phyloP scores from a whole-genome alignment of 2,113 vertebrate species.

The Gyps fulvus region DNA sequence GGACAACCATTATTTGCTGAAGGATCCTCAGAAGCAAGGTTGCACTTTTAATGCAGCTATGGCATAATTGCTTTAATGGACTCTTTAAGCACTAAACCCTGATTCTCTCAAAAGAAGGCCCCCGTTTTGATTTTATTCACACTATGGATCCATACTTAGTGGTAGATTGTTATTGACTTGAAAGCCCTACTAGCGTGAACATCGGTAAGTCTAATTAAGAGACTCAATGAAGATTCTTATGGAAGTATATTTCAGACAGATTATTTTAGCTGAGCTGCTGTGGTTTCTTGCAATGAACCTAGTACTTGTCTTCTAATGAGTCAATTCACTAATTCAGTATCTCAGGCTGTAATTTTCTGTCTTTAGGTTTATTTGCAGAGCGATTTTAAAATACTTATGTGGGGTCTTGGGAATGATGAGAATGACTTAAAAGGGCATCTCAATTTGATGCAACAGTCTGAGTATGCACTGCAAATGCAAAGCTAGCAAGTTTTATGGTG shows the following conservation, averaged over 20 bases:
- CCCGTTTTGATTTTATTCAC: conserved; percentile 22
- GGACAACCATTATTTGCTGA: background rate
- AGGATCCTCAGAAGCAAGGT: background rate
- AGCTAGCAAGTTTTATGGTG: background rate
- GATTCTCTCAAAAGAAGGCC: background rate
- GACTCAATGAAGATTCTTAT: background rate
- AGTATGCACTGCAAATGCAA: background rate
- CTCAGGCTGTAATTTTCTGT: background rate
- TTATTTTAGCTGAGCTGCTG: background rate
- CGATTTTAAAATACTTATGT: background rate
- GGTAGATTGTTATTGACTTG: conserved; percentile 13
- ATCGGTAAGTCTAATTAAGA: background rate
- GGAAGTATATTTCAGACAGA: background rate
- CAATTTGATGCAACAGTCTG: background rate
- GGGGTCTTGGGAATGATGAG: background rate
- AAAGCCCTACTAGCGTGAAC: background rate
- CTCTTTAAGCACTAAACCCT: background rate
- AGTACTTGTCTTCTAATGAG: background rate
- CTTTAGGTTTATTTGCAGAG: background rate
- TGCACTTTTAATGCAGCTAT: background rate
- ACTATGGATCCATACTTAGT: conserved; percentile 6
- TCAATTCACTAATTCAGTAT: background rate
- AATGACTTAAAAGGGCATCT: background rate
- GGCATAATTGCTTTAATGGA: conserved; percentile 1
- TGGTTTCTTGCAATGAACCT: background rate